Base-by-base conservation (phyloP, 2,888 invertebrate genomes). In the Ptychoptera albimana region DNA sequence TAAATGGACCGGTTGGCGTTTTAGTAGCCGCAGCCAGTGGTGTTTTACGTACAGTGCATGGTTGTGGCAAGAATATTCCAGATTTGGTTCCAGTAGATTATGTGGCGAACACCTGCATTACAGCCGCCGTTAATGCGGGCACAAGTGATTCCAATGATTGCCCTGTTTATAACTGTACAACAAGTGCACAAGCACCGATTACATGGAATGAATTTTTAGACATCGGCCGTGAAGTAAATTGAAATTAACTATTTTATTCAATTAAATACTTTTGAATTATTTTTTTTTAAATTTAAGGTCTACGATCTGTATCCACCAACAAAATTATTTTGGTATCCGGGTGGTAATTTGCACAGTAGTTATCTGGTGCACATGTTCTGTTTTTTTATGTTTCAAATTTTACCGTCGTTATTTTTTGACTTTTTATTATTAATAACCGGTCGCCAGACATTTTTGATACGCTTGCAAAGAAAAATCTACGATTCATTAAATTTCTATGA, bases 31-130 rank as follows among this genome's bases (percentile, higher is more conserved):
- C 60, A 13, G 62, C 70, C 13, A 68, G 67, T 50, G 73, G 73
- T 6, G 57, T 73, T 2, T 51, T 74, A 42, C 62, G 71, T 5
- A 65, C 69, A 9, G 66, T 72, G 62, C 61, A 64, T 45, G 70
- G 69, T 31, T 64, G 65, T 49, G 53, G 52, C 7, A 55, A 58
- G 2, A 62, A 64, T 8, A 62, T 65, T 5, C 68, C 70, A 1
- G 73, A 74, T 55, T 61, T 73, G 37, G 59, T 73, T n/a, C 73
- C 73, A 0, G 72, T 73, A 1, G 73, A 73, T 54, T 57, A 69
- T 45, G 67, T 67, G 1, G 64, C 69, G 29, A 73, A 72, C 53
- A 60, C 67, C 53, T 59, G 71, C 54, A 64, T 73, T 11, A 59
- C 66, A 0, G 61, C 66, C 4, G 70, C 66, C 11, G 48, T 40